These are phyloP conservation scores for Hypocryptadius cinnamomeus DNA, from an alignment of 2,113 vertebrate species.

Conservation along the genomic window DNA sequence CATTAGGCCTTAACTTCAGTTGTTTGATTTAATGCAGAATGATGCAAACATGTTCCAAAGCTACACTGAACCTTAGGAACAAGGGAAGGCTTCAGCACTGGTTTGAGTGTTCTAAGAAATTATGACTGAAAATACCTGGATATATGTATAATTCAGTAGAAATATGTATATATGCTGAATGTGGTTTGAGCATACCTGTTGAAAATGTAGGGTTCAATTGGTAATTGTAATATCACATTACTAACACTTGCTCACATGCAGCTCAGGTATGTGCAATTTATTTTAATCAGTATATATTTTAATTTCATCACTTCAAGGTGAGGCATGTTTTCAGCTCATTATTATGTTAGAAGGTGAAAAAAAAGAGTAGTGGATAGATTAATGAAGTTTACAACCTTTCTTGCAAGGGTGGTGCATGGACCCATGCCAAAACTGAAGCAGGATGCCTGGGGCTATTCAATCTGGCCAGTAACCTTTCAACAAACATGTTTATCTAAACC, in stretches of 20 bases:
- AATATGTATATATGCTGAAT: background rate
- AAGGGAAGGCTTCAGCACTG: background rate
- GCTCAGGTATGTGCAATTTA: background rate
- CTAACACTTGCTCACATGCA: background rate
- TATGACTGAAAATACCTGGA: background rate
- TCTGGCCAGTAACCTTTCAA: background rate
- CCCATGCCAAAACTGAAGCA: background rate
- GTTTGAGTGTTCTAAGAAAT: background rate
- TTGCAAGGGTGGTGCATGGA: background rate
- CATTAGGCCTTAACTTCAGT: background rate
- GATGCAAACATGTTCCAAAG: background rate
- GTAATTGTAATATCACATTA: background rate
- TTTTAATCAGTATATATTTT: background rate
- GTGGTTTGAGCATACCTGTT: background rate
- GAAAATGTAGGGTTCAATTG: background rate
- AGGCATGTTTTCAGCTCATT: background rate
- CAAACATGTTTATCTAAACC: background rate
- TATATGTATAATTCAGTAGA: background rate
- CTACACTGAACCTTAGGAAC: background rate
- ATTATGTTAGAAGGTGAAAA: background rate
- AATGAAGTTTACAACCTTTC: background rate
- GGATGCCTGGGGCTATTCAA: background rate
- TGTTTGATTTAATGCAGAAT: background rate
- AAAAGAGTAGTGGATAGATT: background rate
- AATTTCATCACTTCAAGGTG: background rate